A percentile compares a stretch with the other conserved stretches of the same genome.
phyloP scores from a whole-genome alignment of 2,113 vertebrate species.

The Ursus arctos region DNA sequence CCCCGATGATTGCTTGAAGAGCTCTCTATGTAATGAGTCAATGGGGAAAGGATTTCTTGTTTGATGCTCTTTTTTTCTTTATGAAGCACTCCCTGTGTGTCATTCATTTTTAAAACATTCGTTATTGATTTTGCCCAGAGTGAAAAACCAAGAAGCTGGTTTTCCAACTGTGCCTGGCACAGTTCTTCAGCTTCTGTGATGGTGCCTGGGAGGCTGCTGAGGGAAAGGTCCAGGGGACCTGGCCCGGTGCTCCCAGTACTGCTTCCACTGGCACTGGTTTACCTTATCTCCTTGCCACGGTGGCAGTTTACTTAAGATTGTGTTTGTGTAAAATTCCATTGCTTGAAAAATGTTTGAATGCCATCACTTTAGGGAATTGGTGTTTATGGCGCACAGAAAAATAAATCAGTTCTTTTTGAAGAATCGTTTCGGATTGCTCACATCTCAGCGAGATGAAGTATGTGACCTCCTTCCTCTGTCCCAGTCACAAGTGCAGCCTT shows the following conservation, averaged over 20 bases:
- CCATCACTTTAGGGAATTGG: conserved; percentile 3
- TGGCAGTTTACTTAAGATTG: not conserved
- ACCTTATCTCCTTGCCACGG: not conserved
- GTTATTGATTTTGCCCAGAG: conserved; percentile 47
- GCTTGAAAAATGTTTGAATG: conserved; percentile 28
- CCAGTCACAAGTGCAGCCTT: not conserved
- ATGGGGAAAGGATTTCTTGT: conserved; percentile 1
- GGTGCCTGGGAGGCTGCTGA: not conserved
- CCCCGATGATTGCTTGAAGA: not conserved
- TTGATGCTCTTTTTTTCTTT: not conserved
- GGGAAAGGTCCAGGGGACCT: no score
- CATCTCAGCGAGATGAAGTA: conserved; percentile 15
- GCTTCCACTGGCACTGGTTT: fast-evolving
- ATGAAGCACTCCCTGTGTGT: not conserved
- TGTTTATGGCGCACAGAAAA: conserved; percentile 3
- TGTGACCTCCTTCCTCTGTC: not conserved
- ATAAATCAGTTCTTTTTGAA: conserved; percentile 52
- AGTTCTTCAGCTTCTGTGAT: not conserved
- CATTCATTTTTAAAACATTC: conserved; percentile 47
- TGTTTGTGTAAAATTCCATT: conserved; percentile 9
- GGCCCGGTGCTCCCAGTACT: not conserved
- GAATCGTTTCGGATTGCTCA: conserved; percentile 23
- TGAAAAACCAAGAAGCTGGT: not conserved
- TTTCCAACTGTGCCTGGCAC: not conserved
- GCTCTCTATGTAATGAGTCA: not conserved